Conservation (phyloP, 2,797 vertebrate genomes). For the Intellagama lesueurii region DNA sequence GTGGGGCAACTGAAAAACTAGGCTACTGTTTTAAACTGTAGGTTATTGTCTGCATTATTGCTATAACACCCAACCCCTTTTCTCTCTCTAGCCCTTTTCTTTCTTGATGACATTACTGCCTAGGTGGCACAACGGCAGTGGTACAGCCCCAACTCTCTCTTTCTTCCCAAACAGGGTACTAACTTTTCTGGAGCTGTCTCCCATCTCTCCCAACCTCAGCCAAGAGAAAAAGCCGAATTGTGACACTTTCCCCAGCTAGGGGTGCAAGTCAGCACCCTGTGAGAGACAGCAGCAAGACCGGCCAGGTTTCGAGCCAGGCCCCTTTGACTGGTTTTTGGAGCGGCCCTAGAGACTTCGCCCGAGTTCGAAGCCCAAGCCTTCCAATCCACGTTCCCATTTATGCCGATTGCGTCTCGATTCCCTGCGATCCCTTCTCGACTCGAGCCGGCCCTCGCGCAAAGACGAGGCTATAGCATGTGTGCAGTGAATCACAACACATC, state of each 20-base stretch:
- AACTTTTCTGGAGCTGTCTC: neutral
- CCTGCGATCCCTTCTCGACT: no score
- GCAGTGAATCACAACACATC: no score
- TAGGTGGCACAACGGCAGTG: neutral
- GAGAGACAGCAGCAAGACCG: neutral
- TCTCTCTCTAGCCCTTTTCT: neutral
- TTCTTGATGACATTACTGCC: neutral
- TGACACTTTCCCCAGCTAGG: neutral
- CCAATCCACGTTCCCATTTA: no score
- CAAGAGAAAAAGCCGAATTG: neutral
- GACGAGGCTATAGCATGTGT: no score
- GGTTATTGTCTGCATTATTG: no score
- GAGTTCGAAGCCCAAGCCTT: no score
- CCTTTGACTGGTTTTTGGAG: neutral
- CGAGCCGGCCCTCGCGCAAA: no score
- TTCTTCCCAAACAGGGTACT: neutral
- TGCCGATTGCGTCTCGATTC: no score
- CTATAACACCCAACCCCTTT: neutral
- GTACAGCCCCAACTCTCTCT: neutral
- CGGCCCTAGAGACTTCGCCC: neutral
- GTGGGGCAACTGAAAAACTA: neutral
- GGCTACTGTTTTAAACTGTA: neutral
- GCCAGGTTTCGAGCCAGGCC: neutral
- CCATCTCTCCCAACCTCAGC: neutral
- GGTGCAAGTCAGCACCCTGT: no score